These are phyloP conservation scores for Myopa testacea DNA, from an alignment of 2,888 invertebrate genomes.

Conservation along the genomic window DNA sequence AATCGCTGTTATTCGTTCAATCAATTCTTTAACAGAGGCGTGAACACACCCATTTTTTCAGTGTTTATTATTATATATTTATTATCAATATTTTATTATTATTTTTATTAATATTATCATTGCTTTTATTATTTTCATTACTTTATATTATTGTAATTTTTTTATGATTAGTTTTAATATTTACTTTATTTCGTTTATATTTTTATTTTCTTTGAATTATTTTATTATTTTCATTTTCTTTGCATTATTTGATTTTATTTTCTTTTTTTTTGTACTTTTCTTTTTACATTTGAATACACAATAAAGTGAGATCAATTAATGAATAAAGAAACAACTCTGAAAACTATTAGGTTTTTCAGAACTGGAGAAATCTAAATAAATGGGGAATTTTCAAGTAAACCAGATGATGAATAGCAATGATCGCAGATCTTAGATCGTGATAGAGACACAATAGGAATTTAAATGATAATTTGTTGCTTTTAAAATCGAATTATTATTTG, in stretches of 20 bases:
- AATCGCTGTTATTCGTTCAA: background rate
- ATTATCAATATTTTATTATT: background rate
- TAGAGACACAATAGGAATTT: background rate
- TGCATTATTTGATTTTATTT: background rate
- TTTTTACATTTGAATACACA: background rate
- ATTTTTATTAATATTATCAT: background rate
- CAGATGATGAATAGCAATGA: background rate
- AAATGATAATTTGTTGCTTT: background rate
- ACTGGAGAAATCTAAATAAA: conserved; percentile 2
- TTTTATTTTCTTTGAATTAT: no score
- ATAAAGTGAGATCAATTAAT: background rate
- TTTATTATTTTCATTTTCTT: background rate
- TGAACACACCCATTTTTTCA: background rate
- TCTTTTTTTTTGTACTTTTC: background rate
- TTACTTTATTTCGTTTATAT: background rate
- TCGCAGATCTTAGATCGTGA: background rate
- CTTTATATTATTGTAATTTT: no score
- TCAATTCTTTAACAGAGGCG: background rate
- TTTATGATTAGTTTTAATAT: no score
- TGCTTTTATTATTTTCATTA: background rate
- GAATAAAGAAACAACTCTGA: background rate
- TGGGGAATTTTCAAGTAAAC: background rate
- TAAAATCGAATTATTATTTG: conserved; percentile 1
- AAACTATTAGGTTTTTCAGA: background rate
- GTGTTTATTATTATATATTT: no score